Base-by-base conservation (phyloP, 2,888 invertebrate species). In the Acronicta psi region DNA sequence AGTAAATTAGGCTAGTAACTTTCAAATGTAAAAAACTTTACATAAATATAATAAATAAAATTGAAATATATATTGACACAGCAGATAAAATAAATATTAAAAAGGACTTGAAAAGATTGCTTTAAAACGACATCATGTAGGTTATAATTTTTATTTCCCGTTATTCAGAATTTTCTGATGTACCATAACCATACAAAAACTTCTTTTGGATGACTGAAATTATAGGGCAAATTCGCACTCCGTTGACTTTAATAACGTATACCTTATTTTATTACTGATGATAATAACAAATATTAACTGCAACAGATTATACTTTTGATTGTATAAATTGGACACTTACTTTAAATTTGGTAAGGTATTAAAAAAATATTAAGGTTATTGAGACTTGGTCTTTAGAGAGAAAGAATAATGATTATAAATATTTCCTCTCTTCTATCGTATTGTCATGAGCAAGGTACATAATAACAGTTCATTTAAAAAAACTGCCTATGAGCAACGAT, bases 181-280 rank as follows among this genome's bases (percentile, higher is more conserved):
- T 64, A 69, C 31, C 34, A 62, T 69, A 65, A 59, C 46, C 52
- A 64, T 63, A 64, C 17, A 61, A 71, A 57, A 60, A 52, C 59
- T 55, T 51, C 58, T 75, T 83, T 69, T 59, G 59, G 40, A 36
- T 31, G 49, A 17, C 31, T 36, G 44, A 73, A 79, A 77, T 77
- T 68, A 65, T 46, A 53, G 68, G 62, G 36, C 58, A 73, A 76
- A 68, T 65, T 77, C 62, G 49, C 70, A 55, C 63, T 63, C 58
- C 57, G 59, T 61, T 54, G 67, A 66, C 59, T 59, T 71, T 70
- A 75, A 75, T 69, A 75, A 70, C 56, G 49, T 57, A 67, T 77
- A 41, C 60, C 54, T 69, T 71, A 72, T 70, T 79, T 80, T 77
- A 82, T 74, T 76, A 65, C 69, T 51, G 31, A 50, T 46, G 45